These are phyloP conservation scores for Penaeus japonicus DNA, from an alignment of 1,140 invertebrate species.

Conservation along the genomic window DNA sequence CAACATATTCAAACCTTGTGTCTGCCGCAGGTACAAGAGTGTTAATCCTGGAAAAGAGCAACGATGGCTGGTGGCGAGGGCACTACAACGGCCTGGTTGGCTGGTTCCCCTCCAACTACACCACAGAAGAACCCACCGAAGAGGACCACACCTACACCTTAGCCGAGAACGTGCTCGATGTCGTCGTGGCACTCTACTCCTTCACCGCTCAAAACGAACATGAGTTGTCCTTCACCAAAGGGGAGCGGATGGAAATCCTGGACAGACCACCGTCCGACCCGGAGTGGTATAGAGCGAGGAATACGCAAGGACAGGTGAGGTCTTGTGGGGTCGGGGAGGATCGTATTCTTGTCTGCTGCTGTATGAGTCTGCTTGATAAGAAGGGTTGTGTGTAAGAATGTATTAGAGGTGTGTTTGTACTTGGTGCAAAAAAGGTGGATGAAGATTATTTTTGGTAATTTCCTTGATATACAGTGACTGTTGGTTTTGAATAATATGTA, in stretches of 20 bases:
- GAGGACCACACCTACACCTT: constrained; percentile 83
- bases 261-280: constrained; percentile 95
- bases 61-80: constrained; percentile 99
- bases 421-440: no score
- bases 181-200: constrained; percentile 92
- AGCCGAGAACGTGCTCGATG: constrained; percentile 91
- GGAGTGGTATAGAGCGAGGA: constrained; percentile 97
- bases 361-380: background rate
- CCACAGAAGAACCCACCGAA: constrained; percentile 79
- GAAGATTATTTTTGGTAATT: no score
- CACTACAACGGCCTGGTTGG: constrained; percentile 81
- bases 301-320: constrained; percentile 75
- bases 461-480: no score
- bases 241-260: constrained; percentile 91
- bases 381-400: background rate
- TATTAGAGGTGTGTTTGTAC: no score
- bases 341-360: background rate
- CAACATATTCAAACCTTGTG: background rate
- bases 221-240: constrained; percentile 96
- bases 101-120: constrained; percentile 99
- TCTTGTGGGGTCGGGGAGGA: background rate
- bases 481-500: background rate
- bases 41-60: constrained; percentile 96
- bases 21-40: constrained; percentile 77
- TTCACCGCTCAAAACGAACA: constrained; percentile 93